Percentiles rank a stretch among this genome's conserved stretches.
Conservation (phyloP, 2,797 vertebrate species). For the Gastrophryne carolinensis region DNA sequence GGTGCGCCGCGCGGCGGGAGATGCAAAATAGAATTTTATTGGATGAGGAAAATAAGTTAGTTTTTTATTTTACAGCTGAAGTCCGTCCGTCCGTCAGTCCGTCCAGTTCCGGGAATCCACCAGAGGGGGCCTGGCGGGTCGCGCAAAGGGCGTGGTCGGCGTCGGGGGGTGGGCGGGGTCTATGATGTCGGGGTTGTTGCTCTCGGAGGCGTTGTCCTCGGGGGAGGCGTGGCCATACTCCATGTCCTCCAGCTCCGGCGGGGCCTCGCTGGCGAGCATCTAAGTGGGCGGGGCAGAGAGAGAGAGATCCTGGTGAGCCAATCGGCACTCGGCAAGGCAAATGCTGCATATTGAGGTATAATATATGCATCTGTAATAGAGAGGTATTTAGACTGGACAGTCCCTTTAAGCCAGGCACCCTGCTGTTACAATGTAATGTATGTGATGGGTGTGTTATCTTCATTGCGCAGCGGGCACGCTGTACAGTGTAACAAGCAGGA, state of each 20-base stretch:
- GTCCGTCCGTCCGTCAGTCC: conserved; percentile 22
- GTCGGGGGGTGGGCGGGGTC: too few relatives aligned
- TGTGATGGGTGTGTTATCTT: too few relatives aligned
- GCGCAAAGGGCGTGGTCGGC: background rate
- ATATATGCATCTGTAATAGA: too few relatives aligned
- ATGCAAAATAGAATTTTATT: conserved; percentile 50
- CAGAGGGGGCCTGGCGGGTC: background rate
- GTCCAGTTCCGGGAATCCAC: background rate
- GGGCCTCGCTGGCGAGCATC: conserved; percentile 93
- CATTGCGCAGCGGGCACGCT: too few relatives aligned
- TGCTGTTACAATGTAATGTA: too few relatives aligned
- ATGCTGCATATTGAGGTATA: too few relatives aligned
- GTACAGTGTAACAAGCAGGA: too few relatives aligned
- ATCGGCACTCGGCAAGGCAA: too few relatives aligned
- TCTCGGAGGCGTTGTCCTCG: conserved; percentile 77
- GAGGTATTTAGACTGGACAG: too few relatives aligned
- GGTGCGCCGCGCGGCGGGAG: conserved; percentile 20
- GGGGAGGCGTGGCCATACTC: conserved; percentile 73
- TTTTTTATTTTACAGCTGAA: conserved; percentile 1
- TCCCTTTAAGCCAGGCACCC: too few relatives aligned
- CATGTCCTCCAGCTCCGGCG: conserved; percentile 89
- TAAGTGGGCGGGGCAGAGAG: conserved; percentile 51
- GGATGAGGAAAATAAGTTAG: conserved; percentile 41
- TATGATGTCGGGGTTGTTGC: conserved; percentile 75
- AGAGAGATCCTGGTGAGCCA: background rate